Evolutionary conservation across 1,140 invertebrate genomes (phyloP).

Genomic region (Drosophila tropicalis): DNA sequence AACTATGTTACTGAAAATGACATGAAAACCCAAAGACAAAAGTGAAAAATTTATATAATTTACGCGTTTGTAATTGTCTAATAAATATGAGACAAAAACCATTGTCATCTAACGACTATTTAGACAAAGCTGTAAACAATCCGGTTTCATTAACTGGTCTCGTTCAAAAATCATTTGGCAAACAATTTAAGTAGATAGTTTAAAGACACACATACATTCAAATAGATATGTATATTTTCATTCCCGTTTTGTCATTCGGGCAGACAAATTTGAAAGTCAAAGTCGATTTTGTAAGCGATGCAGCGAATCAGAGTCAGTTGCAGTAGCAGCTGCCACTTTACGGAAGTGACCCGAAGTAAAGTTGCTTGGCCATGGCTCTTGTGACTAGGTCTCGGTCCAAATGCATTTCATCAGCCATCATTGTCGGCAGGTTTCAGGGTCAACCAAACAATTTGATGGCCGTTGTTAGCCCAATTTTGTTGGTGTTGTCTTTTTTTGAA

Average conservation of each 20-base stretch:
- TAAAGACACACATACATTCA: background rate
- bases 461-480: constrained; percentile 29
- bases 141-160: constrained; percentile 21
- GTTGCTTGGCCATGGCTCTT: too few relatives aligned
- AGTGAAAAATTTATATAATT: constrained; percentile 62
- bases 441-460: constrained; percentile 47
- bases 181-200: constrained; percentile 19
- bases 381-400: constrained; percentile 13
- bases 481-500: background rate
- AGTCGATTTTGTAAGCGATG: constrained; percentile 67
- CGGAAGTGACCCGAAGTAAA: constrained; percentile 15
- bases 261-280: constrained; percentile 70
- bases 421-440: constrained; percentile 58
- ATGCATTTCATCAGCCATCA: constrained; percentile 66
- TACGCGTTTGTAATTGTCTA: constrained; percentile 62
- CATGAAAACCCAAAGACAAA: constrained; percentile 43
- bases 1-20: constrained; percentile 55
- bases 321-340: constrained; percentile 23
- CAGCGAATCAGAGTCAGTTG: background rate
- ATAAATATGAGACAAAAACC: constrained; percentile 14
- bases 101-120: constrained; percentile 22
- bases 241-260: constrained; percentile 5
- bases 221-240: background rate
- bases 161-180: constrained; percentile 24
- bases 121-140: constrained; percentile 14